Evolutionary conservation across 2,113 vertebrate species (phyloP), one percentile per base, ranked within the genome.

Genomic region (Vulpes vulpes): DNA sequence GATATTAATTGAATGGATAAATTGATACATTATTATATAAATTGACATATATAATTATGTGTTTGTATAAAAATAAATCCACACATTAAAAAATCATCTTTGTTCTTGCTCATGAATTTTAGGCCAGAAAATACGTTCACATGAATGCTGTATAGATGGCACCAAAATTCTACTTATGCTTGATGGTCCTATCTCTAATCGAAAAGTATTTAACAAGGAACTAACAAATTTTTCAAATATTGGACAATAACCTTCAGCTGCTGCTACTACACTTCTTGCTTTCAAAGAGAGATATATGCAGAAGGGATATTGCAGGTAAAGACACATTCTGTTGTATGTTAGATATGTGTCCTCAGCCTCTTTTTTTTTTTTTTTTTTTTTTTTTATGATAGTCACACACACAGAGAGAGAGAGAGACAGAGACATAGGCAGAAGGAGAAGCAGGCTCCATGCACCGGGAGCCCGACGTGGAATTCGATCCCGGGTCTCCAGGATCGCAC

Each of bases 41-140:
- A 23, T 30, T 62, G 1, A 57, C 32, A 30, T 74, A 2, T 22
- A 38, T 51, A 79, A 19, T 19, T 76, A 3, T 81, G n/a, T n/a
- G 7, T 65, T 92, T 89, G 88, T 89, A 93, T 69, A 49, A 90
- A 89, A 82, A 51, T 79, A 93, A 55, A 84, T 76, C 89, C 1
- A 83, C 0, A 57, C 82, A 78, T 25, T 76, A 43, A 69, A 86
- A 86, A 23, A 23, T 87, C 57, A 55, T 55, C 1, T 81, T 73
- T 97, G 1, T 38, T 74, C 25, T 83, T 84, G 5, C 9, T 78
- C 8, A 80, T 76, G 11, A 87, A 88, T 74, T 95, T 97, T 92
- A 84, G 11, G 43, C 8, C 10, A 81, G 27, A 91, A 97, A 81
- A 90, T 53, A 38, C 65, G 15, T 67, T 84, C 38, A 80, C 15